These are phyloP conservation scores for Tyrannus savana DNA, from an alignment of 2,113 vertebrate genomes.

Conservation along the genomic window DNA sequence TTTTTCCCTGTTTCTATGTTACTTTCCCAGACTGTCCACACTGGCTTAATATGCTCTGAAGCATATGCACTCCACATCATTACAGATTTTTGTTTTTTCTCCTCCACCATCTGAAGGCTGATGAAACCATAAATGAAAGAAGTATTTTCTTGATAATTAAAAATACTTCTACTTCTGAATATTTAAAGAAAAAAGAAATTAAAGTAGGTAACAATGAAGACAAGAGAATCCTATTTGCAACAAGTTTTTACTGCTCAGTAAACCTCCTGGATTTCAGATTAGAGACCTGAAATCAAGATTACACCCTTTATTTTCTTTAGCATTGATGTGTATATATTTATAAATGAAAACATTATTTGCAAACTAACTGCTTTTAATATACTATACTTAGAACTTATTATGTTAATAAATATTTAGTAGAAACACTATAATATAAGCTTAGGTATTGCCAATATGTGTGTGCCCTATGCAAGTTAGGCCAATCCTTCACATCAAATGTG, in stretches of 20 bases:
- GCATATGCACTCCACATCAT: neutral
- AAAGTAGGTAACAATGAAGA: neutral
- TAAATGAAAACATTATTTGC: neutral
- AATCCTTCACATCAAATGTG: neutral
- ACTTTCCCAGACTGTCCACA: neutral
- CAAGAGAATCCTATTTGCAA: neutral
- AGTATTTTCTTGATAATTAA: neutral
- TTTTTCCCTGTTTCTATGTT: neutral
- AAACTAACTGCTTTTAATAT: neutral
- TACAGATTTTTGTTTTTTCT: neutral
- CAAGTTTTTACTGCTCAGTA: neutral
- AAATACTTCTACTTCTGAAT: neutral
- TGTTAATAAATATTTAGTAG: neutral
- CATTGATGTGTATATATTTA: neutral
- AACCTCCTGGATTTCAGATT: neutral
- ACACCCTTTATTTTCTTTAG: neutral
- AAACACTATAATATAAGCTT: neutral
- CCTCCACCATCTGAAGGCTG: neutral
- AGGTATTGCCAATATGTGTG: neutral
- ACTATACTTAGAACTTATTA: neutral
- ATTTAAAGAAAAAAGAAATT: neutral
- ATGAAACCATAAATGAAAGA: neutral
- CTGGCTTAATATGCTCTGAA: neutral
- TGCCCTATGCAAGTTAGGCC: neutral
- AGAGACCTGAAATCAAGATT: neutral